These are phyloP conservation scores for Ichneumoninae sp. DNA, from an alignment of 2,888 invertebrate species.

Conservation along the genomic window DNA sequence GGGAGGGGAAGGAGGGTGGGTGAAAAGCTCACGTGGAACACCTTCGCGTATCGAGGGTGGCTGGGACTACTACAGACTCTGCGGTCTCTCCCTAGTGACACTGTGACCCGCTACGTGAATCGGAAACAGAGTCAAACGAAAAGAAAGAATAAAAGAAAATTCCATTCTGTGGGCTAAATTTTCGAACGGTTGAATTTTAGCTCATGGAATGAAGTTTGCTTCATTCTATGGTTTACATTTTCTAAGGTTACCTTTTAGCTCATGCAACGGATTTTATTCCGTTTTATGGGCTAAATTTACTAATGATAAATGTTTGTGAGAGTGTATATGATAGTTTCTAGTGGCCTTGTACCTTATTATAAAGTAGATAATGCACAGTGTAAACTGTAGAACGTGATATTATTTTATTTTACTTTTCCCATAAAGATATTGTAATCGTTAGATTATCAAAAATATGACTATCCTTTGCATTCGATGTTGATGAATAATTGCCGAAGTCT, in stretches of 20 bases:
- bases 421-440: no score
- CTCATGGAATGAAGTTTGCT: not conserved
- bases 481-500: not conserved
- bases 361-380: no score
- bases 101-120: constrained; percentile 59
- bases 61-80: constrained; percentile 47
- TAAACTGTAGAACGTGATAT: no score
- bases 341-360: no score
- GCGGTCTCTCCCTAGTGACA: constrained; percentile 59
- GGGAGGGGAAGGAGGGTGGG: constrained; percentile 43
- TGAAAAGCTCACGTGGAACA: constrained; percentile 70
- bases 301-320: no score
- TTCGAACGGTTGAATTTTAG: no score
- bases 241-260: not conserved
- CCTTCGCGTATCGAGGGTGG: constrained; percentile 69
- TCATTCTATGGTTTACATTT: not conserved
- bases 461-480: not conserved
- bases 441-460: not conserved
- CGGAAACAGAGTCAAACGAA: constrained; percentile 19
- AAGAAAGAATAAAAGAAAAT: constrained; percentile 8
- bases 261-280: no score
- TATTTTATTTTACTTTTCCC: no score
- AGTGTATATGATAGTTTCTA: no score
- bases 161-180: not conserved
- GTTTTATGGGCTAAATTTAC: no score